phyloP scores from a whole-genome alignment of 1,140 invertebrate species.

The Nautilus pompilius region DNA sequence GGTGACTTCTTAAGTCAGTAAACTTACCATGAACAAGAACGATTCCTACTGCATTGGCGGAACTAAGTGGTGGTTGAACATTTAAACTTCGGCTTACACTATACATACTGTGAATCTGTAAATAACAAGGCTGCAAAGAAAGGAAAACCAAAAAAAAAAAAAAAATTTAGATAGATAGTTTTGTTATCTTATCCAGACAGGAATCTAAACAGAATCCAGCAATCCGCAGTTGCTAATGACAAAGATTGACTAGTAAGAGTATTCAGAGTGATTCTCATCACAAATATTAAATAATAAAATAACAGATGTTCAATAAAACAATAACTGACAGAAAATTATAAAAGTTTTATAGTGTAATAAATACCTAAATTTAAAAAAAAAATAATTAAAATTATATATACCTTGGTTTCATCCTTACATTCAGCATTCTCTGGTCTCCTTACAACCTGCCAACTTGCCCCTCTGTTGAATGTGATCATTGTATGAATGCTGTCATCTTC shows the following conservation, averaged over 20 bases:
- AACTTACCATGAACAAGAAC: slow-evolving; percentile 48
- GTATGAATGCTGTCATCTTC: slow-evolving; percentile 48
- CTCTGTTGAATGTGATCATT: slow-evolving; percentile 49
- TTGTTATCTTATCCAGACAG: too few relatives aligned
- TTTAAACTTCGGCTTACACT: slow-evolving; percentile 33
- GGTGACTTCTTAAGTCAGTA: too few relatives aligned
- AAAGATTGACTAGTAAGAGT: too few relatives aligned
- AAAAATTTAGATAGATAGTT: too few relatives aligned
- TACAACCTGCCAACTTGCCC: slow-evolving; percentile 49
- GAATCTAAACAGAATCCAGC: too few relatives aligned
- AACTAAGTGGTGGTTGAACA: slow-evolving; percentile 33
- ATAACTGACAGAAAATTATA: too few relatives aligned
- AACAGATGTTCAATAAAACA: too few relatives aligned
- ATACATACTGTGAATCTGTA: slow-evolving; percentile 46
- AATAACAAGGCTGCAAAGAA: slow-evolving; percentile 24
- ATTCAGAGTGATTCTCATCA: too few relatives aligned
- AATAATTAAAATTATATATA: slow-evolving; percentile 3
- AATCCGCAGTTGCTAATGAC: too few relatives aligned
- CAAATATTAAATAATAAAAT: too few relatives aligned
- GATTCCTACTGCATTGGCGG: slow-evolving; percentile 36
- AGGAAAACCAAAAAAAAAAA: too few relatives aligned
- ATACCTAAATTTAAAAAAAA: neutral
- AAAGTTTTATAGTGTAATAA: too few relatives aligned
- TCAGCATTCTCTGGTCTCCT: slow-evolving; percentile 25
- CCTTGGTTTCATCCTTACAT: slow-evolving; percentile 44